Conservation (phyloP, 2,888 invertebrate species). For the Xylota segnis region DNA sequence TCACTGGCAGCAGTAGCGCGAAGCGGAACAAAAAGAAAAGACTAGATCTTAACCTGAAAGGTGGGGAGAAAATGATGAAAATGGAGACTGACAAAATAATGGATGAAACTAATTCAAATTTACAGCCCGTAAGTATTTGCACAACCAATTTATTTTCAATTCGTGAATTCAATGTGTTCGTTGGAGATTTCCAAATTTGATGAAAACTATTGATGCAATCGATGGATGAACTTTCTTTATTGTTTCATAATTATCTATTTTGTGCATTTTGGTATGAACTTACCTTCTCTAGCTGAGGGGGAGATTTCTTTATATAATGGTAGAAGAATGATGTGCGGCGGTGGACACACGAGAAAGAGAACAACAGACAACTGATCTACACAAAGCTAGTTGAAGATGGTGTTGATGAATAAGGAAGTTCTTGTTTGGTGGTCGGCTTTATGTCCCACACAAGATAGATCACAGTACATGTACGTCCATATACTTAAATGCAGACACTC, state of each 20-base stretch:
- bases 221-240: constrained; percentile 29
- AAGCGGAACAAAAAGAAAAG: constrained; percentile 57
- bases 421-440: background rate
- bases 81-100: constrained; percentile 97
- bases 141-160: constrained; percentile 27
- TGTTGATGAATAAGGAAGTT: background rate
- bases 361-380: constrained; percentile 24
- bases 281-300: background rate
- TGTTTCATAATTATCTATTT: constrained; percentile 26
- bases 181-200: constrained; percentile 31
- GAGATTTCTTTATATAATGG: constrained; percentile 42
- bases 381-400: background rate
- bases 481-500: background rate
- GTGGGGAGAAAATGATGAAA: constrained; percentile 88
- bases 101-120: constrained; percentile 90
- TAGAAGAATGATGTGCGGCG: background rate
- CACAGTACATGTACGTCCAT: background rate
- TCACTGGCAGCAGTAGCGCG: constrained; percentile 9
- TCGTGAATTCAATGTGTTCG: constrained; percentile 4
- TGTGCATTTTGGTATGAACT: constrained; percentile 6
- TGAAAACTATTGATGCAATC: constrained; percentile 9
- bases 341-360: constrained; percentile 22
- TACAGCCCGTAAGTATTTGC: constrained; percentile 86
- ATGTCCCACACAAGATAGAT: background rate
- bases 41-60: constrained; percentile 56